Evolutionary conservation across 2,888 invertebrate genomes (phyloP).

Genomic region (Spisula subtruncata): DNA sequence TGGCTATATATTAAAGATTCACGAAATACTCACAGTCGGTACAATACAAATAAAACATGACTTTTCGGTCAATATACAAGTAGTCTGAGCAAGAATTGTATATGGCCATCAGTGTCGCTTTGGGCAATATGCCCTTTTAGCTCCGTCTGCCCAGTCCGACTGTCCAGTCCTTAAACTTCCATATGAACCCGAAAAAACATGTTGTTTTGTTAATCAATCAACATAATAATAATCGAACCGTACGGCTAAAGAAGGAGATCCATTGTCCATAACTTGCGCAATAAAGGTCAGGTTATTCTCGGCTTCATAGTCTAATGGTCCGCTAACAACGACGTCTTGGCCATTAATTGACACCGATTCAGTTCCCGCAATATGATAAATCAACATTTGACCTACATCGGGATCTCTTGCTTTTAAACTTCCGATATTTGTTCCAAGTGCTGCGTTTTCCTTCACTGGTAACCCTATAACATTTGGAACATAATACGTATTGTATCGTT

Average conservation of each 20-base stretch:
- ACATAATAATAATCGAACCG: not conserved
- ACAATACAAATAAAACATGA: too few species aligned
- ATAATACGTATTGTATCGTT: too few species aligned
- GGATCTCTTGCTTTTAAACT: conserved; percentile 70
- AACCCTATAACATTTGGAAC: conserved; percentile 13
- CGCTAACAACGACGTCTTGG: conserved; percentile 71
- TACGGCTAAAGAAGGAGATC: conserved; percentile 65
- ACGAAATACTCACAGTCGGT: too few species aligned
- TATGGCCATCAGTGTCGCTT: too few species aligned
- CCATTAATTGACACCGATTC: conserved; percentile 66
- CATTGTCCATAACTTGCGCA: conserved; percentile 72
- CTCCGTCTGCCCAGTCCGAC: too few species aligned
- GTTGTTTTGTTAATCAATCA: not conserved
- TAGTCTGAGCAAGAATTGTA: too few species aligned
- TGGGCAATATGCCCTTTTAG: too few species aligned
- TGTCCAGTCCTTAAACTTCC: too few species aligned
- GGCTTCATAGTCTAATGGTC: conserved; percentile 72
- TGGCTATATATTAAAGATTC: too few species aligned
- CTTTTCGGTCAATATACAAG: too few species aligned
- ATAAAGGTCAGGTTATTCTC: conserved; percentile 48
- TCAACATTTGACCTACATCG: conserved; percentile 72
- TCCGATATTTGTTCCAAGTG: conserved; percentile 73
- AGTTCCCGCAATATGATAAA: conserved; percentile 60
- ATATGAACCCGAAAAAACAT: not conserved
- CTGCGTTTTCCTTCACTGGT: conserved; percentile 43